phyloP scores from a whole-genome alignment of 1,140 invertebrate genomes.

The Bombus consobrinus region DNA sequence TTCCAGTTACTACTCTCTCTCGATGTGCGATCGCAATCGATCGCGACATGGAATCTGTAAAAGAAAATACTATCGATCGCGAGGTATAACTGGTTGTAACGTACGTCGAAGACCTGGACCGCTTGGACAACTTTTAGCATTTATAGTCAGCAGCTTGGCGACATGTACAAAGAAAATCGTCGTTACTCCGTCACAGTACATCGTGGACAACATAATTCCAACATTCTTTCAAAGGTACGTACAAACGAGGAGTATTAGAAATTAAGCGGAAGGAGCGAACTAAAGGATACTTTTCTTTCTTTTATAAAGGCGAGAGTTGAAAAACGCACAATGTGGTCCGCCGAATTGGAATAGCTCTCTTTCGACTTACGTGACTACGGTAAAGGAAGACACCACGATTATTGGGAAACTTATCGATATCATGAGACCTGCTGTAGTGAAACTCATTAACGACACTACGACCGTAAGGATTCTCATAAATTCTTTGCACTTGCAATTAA shows the following conservation, averaged over 20 bases:
- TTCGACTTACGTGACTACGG: conserved; percentile 53
- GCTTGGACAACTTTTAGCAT: conserved; percentile 70
- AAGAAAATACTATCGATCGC: conserved; percentile 67
- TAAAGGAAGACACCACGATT: conserved; percentile 69
- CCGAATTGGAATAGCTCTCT: conserved; percentile 66
- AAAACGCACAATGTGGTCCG: conserved; percentile 65
- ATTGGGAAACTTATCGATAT: conserved; percentile 71
- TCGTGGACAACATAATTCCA: conserved; percentile 66
- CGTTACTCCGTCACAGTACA: conserved; percentile 68
- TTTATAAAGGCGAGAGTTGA: conserved; percentile 51
- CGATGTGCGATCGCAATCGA: conserved; percentile 59
- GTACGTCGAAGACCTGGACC: conserved; percentile 69
- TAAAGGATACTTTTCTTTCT: background rate
- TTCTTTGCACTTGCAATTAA: background rate
- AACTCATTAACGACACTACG: conserved; percentile 74
- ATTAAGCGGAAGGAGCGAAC: background rate
- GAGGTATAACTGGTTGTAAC: conserved; percentile 46
- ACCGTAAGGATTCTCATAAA: conserved; percentile 60
- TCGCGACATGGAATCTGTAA: conserved; percentile 68
- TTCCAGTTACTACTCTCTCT: conserved; percentile 68
- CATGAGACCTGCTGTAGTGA: conserved; percentile 73
- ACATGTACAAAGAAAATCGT: conserved; percentile 70
- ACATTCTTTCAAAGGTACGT: conserved; percentile 66
- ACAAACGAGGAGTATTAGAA: background rate
- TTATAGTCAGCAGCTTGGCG: conserved; percentile 67